These are phyloP conservation scores for Heterodera schachtii DNA, from an alignment of 1,140 invertebrate genomes.

Conservation along the genomic window DNA sequence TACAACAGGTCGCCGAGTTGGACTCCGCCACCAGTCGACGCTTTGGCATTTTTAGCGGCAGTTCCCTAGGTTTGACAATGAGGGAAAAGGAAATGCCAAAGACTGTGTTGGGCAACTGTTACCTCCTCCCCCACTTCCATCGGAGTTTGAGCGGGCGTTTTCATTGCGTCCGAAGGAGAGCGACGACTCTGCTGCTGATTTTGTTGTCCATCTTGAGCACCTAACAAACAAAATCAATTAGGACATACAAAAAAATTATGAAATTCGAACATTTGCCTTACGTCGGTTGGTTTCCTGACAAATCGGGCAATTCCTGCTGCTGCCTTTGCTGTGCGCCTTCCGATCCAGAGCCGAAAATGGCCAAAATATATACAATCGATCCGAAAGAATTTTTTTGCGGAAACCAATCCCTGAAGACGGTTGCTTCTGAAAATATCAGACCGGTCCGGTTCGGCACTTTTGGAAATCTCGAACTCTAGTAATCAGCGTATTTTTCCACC, in stretches of 20 bases:
- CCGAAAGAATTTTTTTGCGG: no score
- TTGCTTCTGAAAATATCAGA: no score
- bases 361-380: no score
- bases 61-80: neutral
- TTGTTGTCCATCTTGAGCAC: neutral
- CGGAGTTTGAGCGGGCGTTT: constrained; percentile 16
- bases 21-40: neutral
- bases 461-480: no score
- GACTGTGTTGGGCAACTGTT: neutral
- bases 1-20: neutral
- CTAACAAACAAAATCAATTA: neutral
- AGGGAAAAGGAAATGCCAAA: neutral
- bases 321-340: neutral
- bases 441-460: no score
- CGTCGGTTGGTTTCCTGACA: neutral
- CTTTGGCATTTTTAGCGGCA: neutral
- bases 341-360: no score
- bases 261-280: no score
- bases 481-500: no score
- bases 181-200: constrained; percentile 31
- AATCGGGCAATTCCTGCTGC: constrained; percentile 1
- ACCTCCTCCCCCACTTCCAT: constrained; percentile 20
- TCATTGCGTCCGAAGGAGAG: constrained; percentile 21
- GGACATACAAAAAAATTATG: no score
- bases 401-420: no score